Evolutionary conservation across 2,113 vertebrate genomes (phyloP).

Genomic region (Aleadryas rufinucha): DNA sequence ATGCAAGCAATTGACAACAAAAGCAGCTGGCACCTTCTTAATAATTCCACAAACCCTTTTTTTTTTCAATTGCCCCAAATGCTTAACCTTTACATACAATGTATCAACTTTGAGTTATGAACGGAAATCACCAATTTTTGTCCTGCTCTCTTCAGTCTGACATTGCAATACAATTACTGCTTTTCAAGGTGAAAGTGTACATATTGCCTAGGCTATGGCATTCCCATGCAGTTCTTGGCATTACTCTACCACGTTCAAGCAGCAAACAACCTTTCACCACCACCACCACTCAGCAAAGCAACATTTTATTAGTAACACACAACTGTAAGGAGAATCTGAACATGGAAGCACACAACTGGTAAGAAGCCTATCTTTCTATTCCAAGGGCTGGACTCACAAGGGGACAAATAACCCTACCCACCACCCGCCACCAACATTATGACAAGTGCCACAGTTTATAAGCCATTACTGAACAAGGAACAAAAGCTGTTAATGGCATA

Average conservation of each 20-base stretch:
- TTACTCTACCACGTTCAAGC: background rate
- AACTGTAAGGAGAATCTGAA: background rate
- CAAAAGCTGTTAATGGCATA: background rate
- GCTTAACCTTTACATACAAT: background rate
- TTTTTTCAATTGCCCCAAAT: background rate
- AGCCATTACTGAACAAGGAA: background rate
- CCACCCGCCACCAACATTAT: rapidly evolving
- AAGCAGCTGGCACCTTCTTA: background rate
- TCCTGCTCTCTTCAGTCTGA: background rate
- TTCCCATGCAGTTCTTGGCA: background rate
- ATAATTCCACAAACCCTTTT: background rate
- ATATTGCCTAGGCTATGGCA: background rate
- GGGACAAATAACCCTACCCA: background rate
- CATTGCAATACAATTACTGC: background rate
- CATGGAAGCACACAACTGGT: background rate
- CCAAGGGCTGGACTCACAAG: background rate
- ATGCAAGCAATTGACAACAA: background rate
- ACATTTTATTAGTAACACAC: background rate
- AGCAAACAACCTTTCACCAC: background rate
- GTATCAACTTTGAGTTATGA: background rate
- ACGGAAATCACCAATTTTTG: background rate
- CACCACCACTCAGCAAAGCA: background rate
- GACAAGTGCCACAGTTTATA: background rate
- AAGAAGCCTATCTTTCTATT: rapidly evolving
- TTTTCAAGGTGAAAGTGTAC: background rate